Evolutionary conservation across 1,140 invertebrate species (phyloP).

Genomic region (Panulirus ornatus): DNA sequence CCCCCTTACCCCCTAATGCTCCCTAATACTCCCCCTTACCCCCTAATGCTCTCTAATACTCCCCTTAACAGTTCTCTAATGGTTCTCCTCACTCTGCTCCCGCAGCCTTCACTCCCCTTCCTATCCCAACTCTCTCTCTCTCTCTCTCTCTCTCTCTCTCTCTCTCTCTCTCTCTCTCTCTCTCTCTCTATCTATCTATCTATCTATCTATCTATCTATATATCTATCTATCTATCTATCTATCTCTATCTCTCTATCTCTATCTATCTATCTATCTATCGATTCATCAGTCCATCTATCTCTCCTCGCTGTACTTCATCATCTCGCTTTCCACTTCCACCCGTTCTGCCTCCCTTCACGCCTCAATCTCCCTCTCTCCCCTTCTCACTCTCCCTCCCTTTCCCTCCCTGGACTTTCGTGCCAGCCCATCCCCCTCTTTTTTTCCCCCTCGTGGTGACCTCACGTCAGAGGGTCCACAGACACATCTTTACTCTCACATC

Average conservation of each 20-base stretch:
- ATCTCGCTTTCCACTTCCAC: not conserved
- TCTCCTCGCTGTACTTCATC: not conserved
- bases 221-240: not conserved
- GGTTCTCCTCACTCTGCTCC: slow-evolving; percentile 21
- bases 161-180: not conserved
- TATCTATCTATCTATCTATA: not conserved
- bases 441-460: not conserved
- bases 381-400: not conserved
- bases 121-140: not conserved
- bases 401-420: too few species aligned
- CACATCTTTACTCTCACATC: too few species aligned
- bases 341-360: not conserved
- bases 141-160: not conserved
- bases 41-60: slow-evolving; percentile 7
- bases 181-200: not conserved
- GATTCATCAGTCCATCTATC: not conserved
- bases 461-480: too few species aligned
- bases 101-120: not conserved
- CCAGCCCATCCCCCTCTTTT: not conserved
- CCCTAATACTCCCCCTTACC: not conserved
- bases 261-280: slow-evolving; percentile 1
- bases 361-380: not conserved
- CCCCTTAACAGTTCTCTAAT: not conserved
- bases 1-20: too few species aligned
- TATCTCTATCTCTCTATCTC: slow-evolving; percentile 10